These are phyloP conservation scores for Drosophila fuyamai DNA, from an alignment of 1,140 invertebrate genomes.

Conservation along the genomic window DNA sequence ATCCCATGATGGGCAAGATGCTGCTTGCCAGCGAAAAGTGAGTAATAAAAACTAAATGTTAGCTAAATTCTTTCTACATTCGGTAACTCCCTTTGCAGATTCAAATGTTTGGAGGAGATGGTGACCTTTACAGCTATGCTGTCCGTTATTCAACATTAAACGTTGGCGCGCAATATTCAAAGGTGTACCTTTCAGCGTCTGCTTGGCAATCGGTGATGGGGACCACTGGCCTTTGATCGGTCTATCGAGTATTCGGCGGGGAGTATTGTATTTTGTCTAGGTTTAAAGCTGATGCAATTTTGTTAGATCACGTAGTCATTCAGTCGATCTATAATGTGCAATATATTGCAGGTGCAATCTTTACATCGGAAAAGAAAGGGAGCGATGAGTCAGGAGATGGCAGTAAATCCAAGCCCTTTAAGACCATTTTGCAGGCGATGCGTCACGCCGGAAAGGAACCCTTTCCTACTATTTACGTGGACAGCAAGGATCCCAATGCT, in stretches of 20 bases:
- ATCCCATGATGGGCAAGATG: conserved; percentile 99
- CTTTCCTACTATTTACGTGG: conserved; percentile 95
- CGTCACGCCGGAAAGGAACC: conserved; percentile 92
- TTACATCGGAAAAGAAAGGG: conserved; percentile 95
- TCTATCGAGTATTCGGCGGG: conserved; percentile 30
- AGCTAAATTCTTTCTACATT: background rate
- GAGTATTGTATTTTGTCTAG: background rate
- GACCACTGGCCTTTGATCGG: background rate
- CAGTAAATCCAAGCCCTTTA: conserved; percentile 93
- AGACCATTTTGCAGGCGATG: conserved; percentile 96
- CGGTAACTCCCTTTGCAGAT: conserved; percentile 83
- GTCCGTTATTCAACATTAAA: conserved; percentile 90
- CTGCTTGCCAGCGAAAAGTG: conserved; percentile 98
- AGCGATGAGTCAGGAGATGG: conserved; percentile 95
- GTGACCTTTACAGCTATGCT: conserved; percentile 99
- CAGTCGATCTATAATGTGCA: conserved; percentile 29
- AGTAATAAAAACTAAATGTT: conserved; percentile 50
- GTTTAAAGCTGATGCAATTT: conserved; percentile 62
- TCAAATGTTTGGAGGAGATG: conserved; percentile 98
- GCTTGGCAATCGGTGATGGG: too few relatives aligned
- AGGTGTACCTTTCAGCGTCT: too few relatives aligned
- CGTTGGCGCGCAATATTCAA: background rate
- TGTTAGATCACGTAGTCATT: conserved; percentile 38
- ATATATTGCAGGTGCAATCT: conserved; percentile 86
- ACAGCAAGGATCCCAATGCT: conserved; percentile 90